Percentiles rank a stretch among this genome's conserved stretches.
These are phyloP conservation scores for Brachypodius melanocephalos DNA, from an alignment of 2,113 vertebrate species.

Conservation along the genomic window DNA sequence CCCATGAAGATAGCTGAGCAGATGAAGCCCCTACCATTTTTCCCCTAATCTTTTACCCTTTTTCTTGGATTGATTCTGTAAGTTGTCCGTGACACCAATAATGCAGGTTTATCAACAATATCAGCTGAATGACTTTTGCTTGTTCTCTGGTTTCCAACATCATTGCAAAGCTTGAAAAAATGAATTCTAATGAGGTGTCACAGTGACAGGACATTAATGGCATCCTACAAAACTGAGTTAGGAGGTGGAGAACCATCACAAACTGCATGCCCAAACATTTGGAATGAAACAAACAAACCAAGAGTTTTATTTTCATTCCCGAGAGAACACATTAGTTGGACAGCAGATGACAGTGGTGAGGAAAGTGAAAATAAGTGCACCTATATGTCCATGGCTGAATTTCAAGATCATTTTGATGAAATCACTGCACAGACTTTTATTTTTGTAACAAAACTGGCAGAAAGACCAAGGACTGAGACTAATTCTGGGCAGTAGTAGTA, in stretches of 20 bases:
- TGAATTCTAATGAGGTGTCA: not conserved
- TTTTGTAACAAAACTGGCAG: not conserved
- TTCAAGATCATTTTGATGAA: not conserved
- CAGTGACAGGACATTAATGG: not conserved
- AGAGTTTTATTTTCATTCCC: not conserved
- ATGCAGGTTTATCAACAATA: not conserved
- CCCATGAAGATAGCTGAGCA: not conserved
- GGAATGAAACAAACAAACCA: not conserved
- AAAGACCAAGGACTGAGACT: not conserved
- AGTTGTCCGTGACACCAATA: not conserved
- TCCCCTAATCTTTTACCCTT: not conserved
- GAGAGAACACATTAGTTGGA: not conserved
- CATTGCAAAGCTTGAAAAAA: not conserved
- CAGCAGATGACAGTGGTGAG: not conserved
- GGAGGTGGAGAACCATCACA: not conserved
- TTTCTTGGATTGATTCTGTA: not conserved
- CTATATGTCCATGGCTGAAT: not conserved
- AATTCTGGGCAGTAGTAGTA: not conserved
- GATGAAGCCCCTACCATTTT: not conserved
- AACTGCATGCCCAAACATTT: not conserved
- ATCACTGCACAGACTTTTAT: not conserved
- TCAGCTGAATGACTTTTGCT: not conserved
- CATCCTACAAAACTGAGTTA: not conserved
- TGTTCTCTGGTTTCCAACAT: not conserved
- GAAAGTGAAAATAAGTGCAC: not conserved